A percentile compares a stretch with the other conserved stretches of the same genome.
phyloP scores from a whole-genome alignment of 2,797 vertebrate species.

The Tachyglossus aculeatus region DNA sequence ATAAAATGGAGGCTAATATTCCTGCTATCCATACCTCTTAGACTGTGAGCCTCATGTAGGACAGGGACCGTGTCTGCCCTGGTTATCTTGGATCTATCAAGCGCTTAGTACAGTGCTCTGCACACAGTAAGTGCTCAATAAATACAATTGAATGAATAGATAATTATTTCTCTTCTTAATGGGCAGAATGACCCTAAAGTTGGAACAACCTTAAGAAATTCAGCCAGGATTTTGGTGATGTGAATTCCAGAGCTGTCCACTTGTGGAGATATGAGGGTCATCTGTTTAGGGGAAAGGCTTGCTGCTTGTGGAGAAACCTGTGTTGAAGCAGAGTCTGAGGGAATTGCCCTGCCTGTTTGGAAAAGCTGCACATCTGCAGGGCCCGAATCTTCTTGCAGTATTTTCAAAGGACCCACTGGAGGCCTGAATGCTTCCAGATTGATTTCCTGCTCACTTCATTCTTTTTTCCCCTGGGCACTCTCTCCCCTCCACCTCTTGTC shows the following conservation, averaged over 20 bases:
- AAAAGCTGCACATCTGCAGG: constrained; percentile 57
- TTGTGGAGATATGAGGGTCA: too few species aligned
- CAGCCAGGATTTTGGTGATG: background rate
- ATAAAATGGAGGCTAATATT: too few species aligned
- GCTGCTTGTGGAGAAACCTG: background rate
- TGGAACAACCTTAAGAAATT: background rate
- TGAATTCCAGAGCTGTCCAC: too few species aligned
- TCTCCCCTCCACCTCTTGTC: background rate
- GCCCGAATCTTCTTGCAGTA: constrained; percentile 17
- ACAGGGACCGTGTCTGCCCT: too few species aligned
- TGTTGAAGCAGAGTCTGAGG: constrained; percentile 41
- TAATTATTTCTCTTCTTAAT: too few species aligned
- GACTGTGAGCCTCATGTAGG: too few species aligned
- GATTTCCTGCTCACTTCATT: constrained; percentile 46
- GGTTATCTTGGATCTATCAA: too few species aligned
- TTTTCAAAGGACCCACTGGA: constrained; percentile 31
- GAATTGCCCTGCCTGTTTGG: constrained; percentile 34
- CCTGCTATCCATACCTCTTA: too few species aligned
- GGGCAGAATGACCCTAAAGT: background rate
- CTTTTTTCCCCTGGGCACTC: background rate
- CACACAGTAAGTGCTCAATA: too few species aligned
- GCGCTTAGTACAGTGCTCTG: too few species aligned
- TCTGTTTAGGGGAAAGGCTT: constrained; percentile 1
- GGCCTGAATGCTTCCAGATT: constrained; percentile 34
- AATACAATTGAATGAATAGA: too few species aligned